Evolutionary conservation across 2,888 invertebrate genomes (phyloP), one percentile per base, ranked within the genome.

Genomic region (Monopis laevigella): DNA sequence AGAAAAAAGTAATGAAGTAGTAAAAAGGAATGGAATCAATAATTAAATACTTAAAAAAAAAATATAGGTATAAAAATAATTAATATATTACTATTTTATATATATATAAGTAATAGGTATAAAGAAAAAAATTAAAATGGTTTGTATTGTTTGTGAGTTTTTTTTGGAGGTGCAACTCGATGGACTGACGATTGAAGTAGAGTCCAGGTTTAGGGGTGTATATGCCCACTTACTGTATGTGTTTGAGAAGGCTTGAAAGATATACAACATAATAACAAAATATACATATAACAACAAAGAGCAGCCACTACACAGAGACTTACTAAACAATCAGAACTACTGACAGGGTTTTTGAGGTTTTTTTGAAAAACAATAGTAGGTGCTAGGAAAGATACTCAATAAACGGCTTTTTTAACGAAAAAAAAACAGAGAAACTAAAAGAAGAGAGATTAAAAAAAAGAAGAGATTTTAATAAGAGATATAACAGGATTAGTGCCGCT

Each of bases 261-360:
- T 73, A 74, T 73, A 78, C 71, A 80, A 78, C 75, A 75, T 71
- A 77, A 78, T 72, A 73, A 42, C 27, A 42, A 13, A 26, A 14
- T 13, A 68, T 66, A 80, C 80, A 80, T 65, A 73, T 71, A 71
- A 80, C 80, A 82, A 82, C 81, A 81, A 73, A 75, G 69, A 81
- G 69, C 82, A 82, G 82, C 80, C 80, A 81, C 81, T 82, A 82
- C 77, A 78, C 78, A 81, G 73, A 78, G 64, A 75, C 70, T 67
- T 70, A 71, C 62, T 58, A 65, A n/a, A n/a, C n/a, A n/a, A n/a
- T n/a, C n/a, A n/a, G n/a, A n/a, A n/a, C n/a, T n/a, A n/a, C n/a
- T n/a, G n/a, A n/a, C n/a, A n/a, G n/a, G n/a, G n/a, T n/a, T n/a
- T n/a, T n/a, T n/a, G n/a, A n/a, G n/a, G n/a, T n/a, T n/a, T n/a